Base-by-base conservation (phyloP, 1,140 invertebrate genomes). In the Lethrus apterus region DNA sequence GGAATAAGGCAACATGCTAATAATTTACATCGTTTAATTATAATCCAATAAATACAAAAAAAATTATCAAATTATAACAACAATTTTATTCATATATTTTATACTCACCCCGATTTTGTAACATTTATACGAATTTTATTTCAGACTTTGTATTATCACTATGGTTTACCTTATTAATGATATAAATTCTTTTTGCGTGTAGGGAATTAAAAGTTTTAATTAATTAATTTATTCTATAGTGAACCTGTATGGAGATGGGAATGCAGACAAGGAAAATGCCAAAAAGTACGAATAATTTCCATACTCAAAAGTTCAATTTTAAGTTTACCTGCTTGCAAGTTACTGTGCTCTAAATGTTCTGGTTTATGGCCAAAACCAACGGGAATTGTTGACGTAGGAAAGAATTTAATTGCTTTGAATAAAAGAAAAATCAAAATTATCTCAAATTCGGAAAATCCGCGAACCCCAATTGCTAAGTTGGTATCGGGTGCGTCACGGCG, bases 301-400 rank as follows among this genome's bases (percentile, higher is more conserved):
- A 53, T 67, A 18, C 73, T 66, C 42, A 66, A 65, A 41, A 60
- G 68, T 0, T 66, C 68, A 4, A 74, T 73, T 0, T 63, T 80
- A 5, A 75, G 73, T 55, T 51, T 80, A n/a, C 66, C 75, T 30
- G 77, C 76, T 11, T 81, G 79, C 59, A 70, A 77, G 47, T 67
- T 80, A 59, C 78, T 78, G 56, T 81, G 78, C 51, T 67, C 69
- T 36, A 68, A 72, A 40, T 64, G 67, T 24, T 74, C 80, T 41
- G 69, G 74, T 2, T 57, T 89, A 2, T 88, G 84, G 84, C 86
- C 86, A 1, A 75, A 69, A 51, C 84, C 84, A 4, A 84, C 78
- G 0, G 80, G 80, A 0, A 62, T 71, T 10, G 59, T 81, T 2
- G 70, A 75, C 9, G 48, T 86, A 1, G 77, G 78, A 4, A 74